Evolutionary conservation across 2,888 invertebrate species (phyloP).

Genomic region (Cephonodes hylas): DNA sequence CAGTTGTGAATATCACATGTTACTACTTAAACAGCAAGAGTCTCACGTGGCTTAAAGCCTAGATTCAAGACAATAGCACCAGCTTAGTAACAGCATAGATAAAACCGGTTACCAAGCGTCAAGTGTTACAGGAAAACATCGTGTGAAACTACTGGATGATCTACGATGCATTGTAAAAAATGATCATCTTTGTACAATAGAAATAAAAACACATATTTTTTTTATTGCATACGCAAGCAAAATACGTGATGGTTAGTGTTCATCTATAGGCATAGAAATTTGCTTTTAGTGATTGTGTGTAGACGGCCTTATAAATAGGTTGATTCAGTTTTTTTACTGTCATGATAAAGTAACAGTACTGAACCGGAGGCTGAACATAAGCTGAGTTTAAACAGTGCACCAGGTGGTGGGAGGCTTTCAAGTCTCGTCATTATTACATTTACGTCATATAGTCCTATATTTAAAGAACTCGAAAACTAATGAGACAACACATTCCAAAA

Average conservation of each 20-base stretch:
- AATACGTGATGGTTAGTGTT: too few species aligned
- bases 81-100: background rate
- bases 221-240: too few species aligned
- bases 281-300: background rate
- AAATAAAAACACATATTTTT: background rate
- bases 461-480: too few species aligned
- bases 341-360: too few species aligned
- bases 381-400: too few species aligned
- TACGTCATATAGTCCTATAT: too few species aligned
- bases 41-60: constrained; percentile 1
- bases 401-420: too few species aligned
- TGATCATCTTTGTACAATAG: constrained; percentile 21
- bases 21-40: background rate
- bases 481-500: too few species aligned
- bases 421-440: too few species aligned
- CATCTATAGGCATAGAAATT: background rate
- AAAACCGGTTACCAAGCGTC: constrained; percentile 1
- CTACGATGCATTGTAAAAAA: background rate
- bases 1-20: background rate
- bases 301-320: too few species aligned
- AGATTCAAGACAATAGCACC: constrained; percentile 6
- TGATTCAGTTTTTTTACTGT: too few species aligned
- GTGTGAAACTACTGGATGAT: background rate
- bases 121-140: constrained; percentile 4
- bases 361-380: too few species aligned